Evolutionary conservation across 2,113 vertebrate genomes (phyloP).

Genomic region (Chloroceryle aenea): DNA sequence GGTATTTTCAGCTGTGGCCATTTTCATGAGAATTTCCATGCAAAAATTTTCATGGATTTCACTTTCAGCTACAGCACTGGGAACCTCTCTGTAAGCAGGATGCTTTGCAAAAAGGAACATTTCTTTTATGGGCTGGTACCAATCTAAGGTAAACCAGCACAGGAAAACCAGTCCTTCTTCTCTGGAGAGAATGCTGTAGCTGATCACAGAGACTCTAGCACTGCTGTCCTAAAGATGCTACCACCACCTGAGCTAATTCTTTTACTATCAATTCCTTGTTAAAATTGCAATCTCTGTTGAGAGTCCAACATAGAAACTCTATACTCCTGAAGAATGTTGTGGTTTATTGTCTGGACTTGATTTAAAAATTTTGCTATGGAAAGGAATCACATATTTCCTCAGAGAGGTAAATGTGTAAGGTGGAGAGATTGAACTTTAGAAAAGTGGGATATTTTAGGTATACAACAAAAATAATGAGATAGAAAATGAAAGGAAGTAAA

Average conservation of each 20-base stretch:
- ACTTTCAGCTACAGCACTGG: background rate
- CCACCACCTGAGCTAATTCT: background rate
- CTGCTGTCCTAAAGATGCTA: background rate
- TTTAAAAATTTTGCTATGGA: background rate
- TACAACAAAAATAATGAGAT: background rate
- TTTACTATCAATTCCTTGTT: background rate
- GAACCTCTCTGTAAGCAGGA: background rate
- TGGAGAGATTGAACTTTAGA: background rate
- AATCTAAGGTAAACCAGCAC: background rate
- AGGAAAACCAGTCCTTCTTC: background rate
- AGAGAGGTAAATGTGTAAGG: background rate
- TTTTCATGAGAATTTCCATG: conserved; percentile 30
- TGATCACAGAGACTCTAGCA: background rate
- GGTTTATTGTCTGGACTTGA: background rate
- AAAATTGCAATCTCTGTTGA: background rate
- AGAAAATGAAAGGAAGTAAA: background rate
- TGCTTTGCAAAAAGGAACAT: background rate
- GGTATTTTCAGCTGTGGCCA: background rate
- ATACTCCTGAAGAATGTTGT: background rate
- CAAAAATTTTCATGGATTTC: background rate
- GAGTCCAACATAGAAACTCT: background rate
- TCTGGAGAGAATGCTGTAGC: background rate
- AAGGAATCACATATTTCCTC: background rate
- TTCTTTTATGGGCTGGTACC: background rate
- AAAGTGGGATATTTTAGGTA: background rate